These are phyloP conservation scores for Petroica traversi DNA, from an alignment of 2,113 vertebrate genomes.

Conservation along the genomic window DNA sequence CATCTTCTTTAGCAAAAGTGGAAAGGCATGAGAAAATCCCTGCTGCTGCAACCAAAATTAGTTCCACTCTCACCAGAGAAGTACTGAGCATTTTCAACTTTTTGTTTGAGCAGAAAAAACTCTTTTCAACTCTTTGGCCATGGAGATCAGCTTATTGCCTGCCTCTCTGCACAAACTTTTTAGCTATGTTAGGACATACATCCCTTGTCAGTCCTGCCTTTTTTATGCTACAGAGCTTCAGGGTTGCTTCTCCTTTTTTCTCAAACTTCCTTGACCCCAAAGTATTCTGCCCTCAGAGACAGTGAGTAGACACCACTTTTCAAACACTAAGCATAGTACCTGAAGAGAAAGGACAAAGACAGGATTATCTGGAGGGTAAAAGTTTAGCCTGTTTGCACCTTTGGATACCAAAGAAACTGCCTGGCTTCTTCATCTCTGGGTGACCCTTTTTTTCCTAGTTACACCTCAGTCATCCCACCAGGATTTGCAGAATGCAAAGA, in stretches of 20 bases:
- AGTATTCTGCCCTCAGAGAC: neutral
- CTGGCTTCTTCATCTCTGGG: neutral
- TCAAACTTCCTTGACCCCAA: neutral
- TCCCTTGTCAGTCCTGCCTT: neutral
- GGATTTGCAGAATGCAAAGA: neutral
- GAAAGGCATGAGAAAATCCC: neutral
- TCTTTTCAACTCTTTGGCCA: neutral
- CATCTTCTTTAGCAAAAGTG: neutral
- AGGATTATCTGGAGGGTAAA: neutral
- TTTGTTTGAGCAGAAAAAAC: neutral
- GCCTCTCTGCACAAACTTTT: neutral
- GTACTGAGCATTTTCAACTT: neutral
- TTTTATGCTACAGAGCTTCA: neutral
- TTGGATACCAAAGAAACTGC: neutral
- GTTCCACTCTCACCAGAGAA: neutral
- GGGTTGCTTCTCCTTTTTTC: neutral
- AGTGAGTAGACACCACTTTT: neutral
- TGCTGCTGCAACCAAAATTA: neutral
- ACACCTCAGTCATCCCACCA: neutral
- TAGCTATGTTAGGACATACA: neutral
- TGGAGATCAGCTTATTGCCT: neutral
- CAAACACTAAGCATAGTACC: neutral
- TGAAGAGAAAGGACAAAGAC: neutral
- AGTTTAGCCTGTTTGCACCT: neutral
- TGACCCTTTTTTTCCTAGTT: neutral